A percentile compares a stretch with the other conserved stretches of the same genome.
Evolutionary conservation across 2,797 vertebrate species (phyloP).

Genomic region (Peromyscus melanophrys): DNA sequence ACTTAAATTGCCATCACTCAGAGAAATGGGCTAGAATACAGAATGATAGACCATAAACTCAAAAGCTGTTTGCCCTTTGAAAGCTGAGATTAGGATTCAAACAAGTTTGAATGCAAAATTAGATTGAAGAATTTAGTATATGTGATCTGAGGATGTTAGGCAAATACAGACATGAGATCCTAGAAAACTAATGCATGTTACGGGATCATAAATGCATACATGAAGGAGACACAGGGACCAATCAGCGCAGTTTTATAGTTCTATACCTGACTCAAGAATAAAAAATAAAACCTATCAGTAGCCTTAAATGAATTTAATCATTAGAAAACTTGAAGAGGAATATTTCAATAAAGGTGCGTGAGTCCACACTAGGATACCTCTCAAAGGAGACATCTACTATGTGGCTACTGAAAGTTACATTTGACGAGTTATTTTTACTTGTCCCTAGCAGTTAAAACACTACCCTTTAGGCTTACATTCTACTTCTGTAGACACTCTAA

Average conservation of each 20-base stretch:
- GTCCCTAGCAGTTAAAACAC: neutral
- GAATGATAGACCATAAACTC: neutral
- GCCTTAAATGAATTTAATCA: neutral
- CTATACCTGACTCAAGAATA: neutral
- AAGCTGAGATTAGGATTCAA: constrained; percentile 48
- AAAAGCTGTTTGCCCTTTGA: constrained; percentile 28
- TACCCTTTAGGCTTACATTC: neutral
- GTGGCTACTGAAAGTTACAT: neutral
- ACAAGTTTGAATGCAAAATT: neutral
- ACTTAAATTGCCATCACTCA: constrained; percentile 49
- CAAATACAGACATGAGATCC: neutral
- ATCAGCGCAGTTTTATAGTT: neutral
- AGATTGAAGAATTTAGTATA: constrained; percentile 50
- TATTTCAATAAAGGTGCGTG: constrained; percentile 44
- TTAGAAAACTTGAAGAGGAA: constrained; percentile 41
- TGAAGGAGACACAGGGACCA: neutral
- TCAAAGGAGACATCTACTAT: neutral
- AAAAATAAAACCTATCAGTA: neutral
- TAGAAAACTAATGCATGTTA: neutral
- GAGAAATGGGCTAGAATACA: neutral
- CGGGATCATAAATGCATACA: neutral
- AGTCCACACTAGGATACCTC: neutral
- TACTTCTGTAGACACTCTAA: neutral
- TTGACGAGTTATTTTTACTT: constrained; percentile 32
- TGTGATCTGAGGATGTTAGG: neutral